Base-by-base conservation (phyloP, 2,113 vertebrate genomes). In the Rhombomys opimus region DNA sequence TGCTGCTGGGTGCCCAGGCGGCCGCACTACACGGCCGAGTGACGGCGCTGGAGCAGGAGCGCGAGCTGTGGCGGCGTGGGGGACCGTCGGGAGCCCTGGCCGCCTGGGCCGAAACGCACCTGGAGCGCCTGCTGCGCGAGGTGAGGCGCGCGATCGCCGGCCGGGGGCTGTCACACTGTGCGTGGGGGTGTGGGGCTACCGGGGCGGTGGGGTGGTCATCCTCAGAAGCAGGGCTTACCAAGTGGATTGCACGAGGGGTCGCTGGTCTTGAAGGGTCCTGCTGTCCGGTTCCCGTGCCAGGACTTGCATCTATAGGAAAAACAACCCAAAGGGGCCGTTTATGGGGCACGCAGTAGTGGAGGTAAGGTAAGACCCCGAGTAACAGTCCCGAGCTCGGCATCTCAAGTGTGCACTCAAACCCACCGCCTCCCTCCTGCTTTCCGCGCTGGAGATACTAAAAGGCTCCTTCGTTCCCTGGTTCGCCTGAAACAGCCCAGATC, bases 1-100 rank as follows among this genome's bases (percentile, higher is more conserved):
- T 99, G 89, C 98, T 99, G 94, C 98, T 99, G 98, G 99, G 98
- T 96, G 97, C 99, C 96, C 99, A 98, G 98, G 99, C 99, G 70
- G 98, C 97, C 81, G 98, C 99, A 97, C 98, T 99, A 98, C 99
- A 99, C 98, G 98, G 97, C 96, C 97, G 99, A 78, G 97, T 99
- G 97, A 98, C 98, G 57, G 98, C 98, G 89, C 98, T 99, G 98
- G 99, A 99, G 98, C 98, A 98, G 96, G 98, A 98, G 78, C 97
- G 97, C 89, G 14, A 95, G 97, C 95, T 97, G 91, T 84, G 97
- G 91, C 27, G 87, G 94, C 97, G 94, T 91, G 89, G 94, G 96
- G 75, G 59, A 12, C 54, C 61, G 7, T 87, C 94, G 67, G 93
- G 95, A 97, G 95, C 97, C 7, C 95, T 98, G 88, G 92, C 94